phyloP scores from a whole-genome alignment of 2,113 vertebrate species.

The Tichodroma muraria region DNA sequence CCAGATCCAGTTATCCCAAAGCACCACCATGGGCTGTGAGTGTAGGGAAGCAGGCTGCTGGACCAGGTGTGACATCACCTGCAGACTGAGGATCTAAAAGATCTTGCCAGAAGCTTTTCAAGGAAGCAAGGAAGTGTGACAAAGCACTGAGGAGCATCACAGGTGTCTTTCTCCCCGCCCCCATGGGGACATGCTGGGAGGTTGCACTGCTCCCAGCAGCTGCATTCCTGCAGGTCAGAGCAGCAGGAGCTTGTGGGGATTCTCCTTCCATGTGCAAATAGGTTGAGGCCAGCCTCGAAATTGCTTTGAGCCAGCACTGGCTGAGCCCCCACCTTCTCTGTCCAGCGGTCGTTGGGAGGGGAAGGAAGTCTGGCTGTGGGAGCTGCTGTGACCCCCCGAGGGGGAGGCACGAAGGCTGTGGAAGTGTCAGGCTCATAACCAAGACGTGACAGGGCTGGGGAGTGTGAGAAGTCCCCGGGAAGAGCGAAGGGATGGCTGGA shows the following conservation, averaged over 20 bases:
- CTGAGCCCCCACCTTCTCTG: not conserved
- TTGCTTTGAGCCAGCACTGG: not conserved
- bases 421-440: not conserved
- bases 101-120: not conserved
- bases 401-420: fast-evolving
- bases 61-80: not conserved
- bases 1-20: not conserved
- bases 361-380: not conserved
- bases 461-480: not conserved
- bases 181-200: not conserved
- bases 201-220: not conserved
- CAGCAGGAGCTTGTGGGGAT: not conserved
- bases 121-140: not conserved
- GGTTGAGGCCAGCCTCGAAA: not conserved
- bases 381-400: not conserved
- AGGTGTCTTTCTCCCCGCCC: not conserved
- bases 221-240: not conserved
- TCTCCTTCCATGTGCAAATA: not conserved
- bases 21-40: not conserved
- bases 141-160: not conserved
- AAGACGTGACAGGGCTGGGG: not conserved
- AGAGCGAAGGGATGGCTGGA: not conserved
- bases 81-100: not conserved
- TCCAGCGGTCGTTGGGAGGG: not conserved
- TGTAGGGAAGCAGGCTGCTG: not conserved